These are phyloP conservation scores for Pseudomyrmex cubaensis DNA, from an alignment of 1,140 invertebrate genomes.

Conservation along the genomic window DNA sequence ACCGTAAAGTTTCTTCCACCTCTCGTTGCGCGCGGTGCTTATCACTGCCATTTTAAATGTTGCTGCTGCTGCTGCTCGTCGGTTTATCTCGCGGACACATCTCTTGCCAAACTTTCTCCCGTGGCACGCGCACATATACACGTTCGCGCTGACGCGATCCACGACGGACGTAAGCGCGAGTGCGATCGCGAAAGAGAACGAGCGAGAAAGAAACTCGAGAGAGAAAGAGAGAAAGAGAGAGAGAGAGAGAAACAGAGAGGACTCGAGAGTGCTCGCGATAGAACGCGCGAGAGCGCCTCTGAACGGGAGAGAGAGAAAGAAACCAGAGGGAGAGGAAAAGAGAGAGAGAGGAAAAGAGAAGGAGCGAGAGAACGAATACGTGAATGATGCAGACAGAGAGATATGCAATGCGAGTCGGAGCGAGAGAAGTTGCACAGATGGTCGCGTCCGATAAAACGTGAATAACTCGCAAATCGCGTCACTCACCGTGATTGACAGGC, in stretches of 20 bases:
- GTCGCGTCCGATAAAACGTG: slow-evolving; percentile 75
- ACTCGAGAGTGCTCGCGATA: background rate
- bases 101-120: slow-evolving; percentile 85
- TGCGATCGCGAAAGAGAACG: background rate
- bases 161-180: background rate
- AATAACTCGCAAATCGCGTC: background rate
- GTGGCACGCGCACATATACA: slow-evolving; percentile 73
- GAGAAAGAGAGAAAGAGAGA: slow-evolving; percentile 34
- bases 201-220: slow-evolving; percentile 40
- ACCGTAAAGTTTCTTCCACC: slow-evolving; percentile 34
- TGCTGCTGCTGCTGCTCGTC: slow-evolving; percentile 74
- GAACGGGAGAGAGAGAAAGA: background rate
- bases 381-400: slow-evolving; percentile 49
- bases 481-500: slow-evolving; percentile 84
- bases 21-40: slow-evolving; percentile 69
- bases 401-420: slow-evolving; percentile 31
- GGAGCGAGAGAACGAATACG: slow-evolving; percentile 20
- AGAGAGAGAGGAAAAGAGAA: slow-evolving; percentile 19
- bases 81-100: slow-evolving; percentile 84
- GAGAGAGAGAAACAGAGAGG: slow-evolving; percentile 45
- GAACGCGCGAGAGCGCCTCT: slow-evolving; percentile 17
- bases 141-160: slow-evolving; percentile 43
- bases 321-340: background rate
- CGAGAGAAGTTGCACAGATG: slow-evolving; percentile 73
- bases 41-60: slow-evolving; percentile 84